Evolutionary conservation across 2,797 vertebrate genomes (phyloP).

Genomic region (Pristis pectinata): DNA sequence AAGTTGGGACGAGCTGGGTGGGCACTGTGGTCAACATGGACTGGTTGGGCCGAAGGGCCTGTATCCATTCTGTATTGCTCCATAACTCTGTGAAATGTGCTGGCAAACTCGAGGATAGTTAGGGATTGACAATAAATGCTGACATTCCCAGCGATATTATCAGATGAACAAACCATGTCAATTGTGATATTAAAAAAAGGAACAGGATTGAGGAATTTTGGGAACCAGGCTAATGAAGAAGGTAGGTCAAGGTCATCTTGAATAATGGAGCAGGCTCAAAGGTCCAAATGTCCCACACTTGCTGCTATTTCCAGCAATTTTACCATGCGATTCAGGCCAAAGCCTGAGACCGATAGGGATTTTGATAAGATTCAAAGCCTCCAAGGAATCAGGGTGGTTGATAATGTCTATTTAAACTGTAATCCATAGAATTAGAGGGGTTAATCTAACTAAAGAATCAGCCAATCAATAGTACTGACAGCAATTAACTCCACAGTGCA

Average conservation of each 20-base stretch:
- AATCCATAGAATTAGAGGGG: not conserved
- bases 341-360: not conserved
- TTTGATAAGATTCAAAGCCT: not conserved
- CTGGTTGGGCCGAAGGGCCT: too few species aligned
- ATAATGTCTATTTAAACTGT: not conserved
- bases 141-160: too few species aligned
- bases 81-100: too few species aligned
- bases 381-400: not conserved
- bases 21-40: too few species aligned
- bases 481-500: not conserved
- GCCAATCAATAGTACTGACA: not conserved
- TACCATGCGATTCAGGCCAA: not conserved
- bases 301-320: too few species aligned
- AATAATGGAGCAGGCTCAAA: not conserved
- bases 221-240: too few species aligned
- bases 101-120: not conserved
- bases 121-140: too few species aligned
- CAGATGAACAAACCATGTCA: too few species aligned
- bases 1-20: too few species aligned
- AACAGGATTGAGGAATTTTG: too few species aligned
- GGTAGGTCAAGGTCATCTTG: not conserved
- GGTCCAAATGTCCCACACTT: not conserved
- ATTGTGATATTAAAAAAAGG: too few species aligned
- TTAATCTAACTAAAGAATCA: not conserved
- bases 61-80: too few species aligned